Evolutionary conservation across 2,113 vertebrate genomes (phyloP).

Genomic region (Bubo scandiacus): DNA sequence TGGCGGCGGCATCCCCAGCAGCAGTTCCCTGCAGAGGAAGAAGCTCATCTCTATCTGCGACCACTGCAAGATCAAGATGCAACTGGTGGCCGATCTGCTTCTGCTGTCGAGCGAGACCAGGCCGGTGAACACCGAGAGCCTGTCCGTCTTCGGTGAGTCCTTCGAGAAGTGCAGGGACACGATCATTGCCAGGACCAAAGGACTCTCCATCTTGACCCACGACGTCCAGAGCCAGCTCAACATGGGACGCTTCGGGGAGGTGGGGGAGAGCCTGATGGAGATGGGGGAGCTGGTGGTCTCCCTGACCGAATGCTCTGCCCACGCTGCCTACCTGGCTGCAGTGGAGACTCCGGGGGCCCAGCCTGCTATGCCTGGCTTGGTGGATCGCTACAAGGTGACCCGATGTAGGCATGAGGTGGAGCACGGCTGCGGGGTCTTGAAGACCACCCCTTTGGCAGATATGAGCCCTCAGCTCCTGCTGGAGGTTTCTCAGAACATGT

Average conservation of each 20-base stretch:
- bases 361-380: conserved; percentile 86
- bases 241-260: conserved; percentile 94
- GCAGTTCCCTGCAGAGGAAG: conserved; percentile 85
- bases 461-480: conserved; percentile 94
- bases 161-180: conserved; percentile 98
- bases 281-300: conserved; percentile 95
- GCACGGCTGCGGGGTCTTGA: conserved; percentile 86
- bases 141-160: conserved; percentile 83
- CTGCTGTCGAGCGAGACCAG: conserved; percentile 95
- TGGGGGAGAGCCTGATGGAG: conserved; percentile 90
- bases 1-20: conserved; percentile 63
- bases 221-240: conserved; percentile 99
- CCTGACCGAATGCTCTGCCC: conserved; percentile 92
- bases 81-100: conserved; percentile 97
- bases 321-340: conserved; percentile 92
- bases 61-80: conserved; percentile 95
- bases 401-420: conserved; percentile 96
- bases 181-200: conserved; percentile 96
- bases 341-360: conserved; percentile 90
- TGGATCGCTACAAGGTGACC: conserved; percentile 98
- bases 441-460: conserved; percentile 85
- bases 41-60: conserved; percentile 90
- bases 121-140: conserved; percentile 87
- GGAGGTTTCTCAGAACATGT: conserved; percentile 95
- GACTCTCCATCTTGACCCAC: conserved; percentile 95